Percentiles rank a stretch among this genome's conserved stretches.
These are phyloP conservation scores for Eupeodes corollae DNA, from an alignment of 1,140 invertebrate species.

Conservation along the genomic window DNA sequence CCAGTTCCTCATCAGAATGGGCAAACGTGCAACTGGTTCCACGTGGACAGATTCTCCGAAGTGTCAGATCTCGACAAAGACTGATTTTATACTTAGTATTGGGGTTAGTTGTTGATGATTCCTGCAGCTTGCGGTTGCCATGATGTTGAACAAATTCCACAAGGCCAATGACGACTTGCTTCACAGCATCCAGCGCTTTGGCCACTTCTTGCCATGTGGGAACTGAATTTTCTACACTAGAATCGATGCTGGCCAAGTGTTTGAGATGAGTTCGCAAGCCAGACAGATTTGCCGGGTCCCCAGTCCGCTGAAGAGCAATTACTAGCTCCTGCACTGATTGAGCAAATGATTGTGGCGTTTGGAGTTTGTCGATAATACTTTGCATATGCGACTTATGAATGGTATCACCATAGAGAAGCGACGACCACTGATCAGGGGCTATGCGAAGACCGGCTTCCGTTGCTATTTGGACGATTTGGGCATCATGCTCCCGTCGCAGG, in stretches of 20 bases:
- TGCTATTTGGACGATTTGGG: slow-evolving; percentile 96
- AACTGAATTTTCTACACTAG: slow-evolving; percentile 44
- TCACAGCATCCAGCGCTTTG: slow-evolving; percentile 66
- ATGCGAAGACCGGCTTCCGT: slow-evolving; percentile 93
- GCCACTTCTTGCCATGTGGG: slow-evolving; percentile 64
- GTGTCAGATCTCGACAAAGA: slow-evolving; percentile 74
- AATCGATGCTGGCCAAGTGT: slow-evolving; percentile 75
- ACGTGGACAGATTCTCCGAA: slow-evolving; percentile 69
- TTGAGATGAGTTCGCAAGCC: slow-evolving; percentile 69
- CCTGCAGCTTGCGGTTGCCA: slow-evolving; percentile 51
- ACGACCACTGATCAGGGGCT: slow-evolving; percentile 97
- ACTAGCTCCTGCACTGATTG: slow-evolving; percentile 86
- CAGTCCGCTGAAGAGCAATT: slow-evolving; percentile 81
- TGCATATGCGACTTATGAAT: slow-evolving; percentile 98
- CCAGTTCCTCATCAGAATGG: slow-evolving; percentile 81
- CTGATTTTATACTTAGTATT: slow-evolving; percentile 81
- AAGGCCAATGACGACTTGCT: slow-evolving; percentile 69
- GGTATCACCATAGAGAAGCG: slow-evolving; percentile 88
- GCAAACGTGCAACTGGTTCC: slow-evolving; percentile 83
- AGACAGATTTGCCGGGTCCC: slow-evolving; percentile 75
- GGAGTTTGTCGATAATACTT: slow-evolving; percentile 90
- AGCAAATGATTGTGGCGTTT: slow-evolving; percentile 82
- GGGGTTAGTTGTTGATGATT: slow-evolving; percentile 46
- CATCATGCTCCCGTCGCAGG: slow-evolving; percentile 88
- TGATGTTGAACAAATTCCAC: slow-evolving; percentile 78